Evolutionary conservation across 1,140 invertebrate genomes (phyloP).

Genomic region (Hylaeus volcanicus): DNA sequence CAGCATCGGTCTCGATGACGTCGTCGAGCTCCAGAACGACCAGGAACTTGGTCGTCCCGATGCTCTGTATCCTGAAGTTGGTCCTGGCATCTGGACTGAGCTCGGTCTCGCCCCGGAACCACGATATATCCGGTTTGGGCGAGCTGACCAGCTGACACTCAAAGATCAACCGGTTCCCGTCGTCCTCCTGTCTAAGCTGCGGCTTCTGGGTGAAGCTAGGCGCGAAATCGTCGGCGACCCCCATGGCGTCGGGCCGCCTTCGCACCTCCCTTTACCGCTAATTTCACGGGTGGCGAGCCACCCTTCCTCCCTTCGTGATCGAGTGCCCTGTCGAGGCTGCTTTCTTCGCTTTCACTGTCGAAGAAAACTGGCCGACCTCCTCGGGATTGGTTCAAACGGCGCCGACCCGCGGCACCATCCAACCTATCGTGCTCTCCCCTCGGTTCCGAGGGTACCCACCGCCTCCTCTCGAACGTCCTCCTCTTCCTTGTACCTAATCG

Average conservation of each 20-base stretch:
- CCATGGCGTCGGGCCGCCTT: conserved; percentile 82
- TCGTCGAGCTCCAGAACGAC: conserved; percentile 96
- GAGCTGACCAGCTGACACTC: conserved; percentile 94
- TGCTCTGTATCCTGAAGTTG: conserved; percentile 91
- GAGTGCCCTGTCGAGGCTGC: conserved; percentile 16
- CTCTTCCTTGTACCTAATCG: background rate
- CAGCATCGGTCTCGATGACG: conserved; percentile 97
- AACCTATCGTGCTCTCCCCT: conserved; percentile 22
- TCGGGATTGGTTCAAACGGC: conserved; percentile 50
- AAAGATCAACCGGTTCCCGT: conserved; percentile 96
- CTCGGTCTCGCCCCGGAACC: conserved; percentile 93
- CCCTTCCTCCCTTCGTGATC: conserved; percentile 29
- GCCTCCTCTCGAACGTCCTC: background rate
- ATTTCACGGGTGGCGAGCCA: conserved; percentile 32
- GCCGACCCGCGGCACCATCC: conserved; percentile 66
- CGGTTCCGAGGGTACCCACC: background rate
- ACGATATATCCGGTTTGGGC: conserved; percentile 94
- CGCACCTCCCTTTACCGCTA: conserved; percentile 48
- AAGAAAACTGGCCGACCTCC: background rate
- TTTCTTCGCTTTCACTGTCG: background rate
- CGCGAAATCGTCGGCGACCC: conserved; percentile 95
- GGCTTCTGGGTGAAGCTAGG: conserved; percentile 99
- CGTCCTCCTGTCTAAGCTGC: conserved; percentile 96
- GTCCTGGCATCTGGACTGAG: conserved; percentile 91
- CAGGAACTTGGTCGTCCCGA: conserved; percentile 92